Evolutionary conservation across 1,140 invertebrate species (phyloP).

Genomic region (Drosophila melanogaster): DNA sequence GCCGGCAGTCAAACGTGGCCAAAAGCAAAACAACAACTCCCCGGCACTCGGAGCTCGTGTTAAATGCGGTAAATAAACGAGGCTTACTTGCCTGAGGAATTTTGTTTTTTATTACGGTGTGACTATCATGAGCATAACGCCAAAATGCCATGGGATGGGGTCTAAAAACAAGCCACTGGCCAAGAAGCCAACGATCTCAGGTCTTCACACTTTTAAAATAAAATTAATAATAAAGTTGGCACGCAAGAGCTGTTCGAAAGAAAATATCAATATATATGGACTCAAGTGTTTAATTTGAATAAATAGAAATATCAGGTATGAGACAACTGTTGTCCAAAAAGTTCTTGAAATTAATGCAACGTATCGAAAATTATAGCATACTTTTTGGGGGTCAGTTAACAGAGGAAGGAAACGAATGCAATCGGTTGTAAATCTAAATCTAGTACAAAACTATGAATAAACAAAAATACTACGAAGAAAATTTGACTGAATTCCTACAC

Average conservation of each 20-base stretch:
- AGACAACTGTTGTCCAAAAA: not conserved
- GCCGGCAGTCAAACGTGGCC: slow-evolving; percentile 36
- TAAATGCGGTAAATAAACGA: slow-evolving; percentile 73
- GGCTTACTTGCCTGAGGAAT: slow-evolving; percentile 48
- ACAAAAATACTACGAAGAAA: too few species aligned
- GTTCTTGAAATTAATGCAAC: not conserved
- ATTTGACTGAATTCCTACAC: too few species aligned
- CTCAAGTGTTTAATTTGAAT: slow-evolving; percentile 6
- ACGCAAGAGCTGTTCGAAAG: not conserved
- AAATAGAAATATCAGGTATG: not conserved
- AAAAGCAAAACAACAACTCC: slow-evolving; percentile 18
- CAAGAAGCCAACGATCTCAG: slow-evolving; percentile 23
- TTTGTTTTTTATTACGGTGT: slow-evolving; percentile 32
- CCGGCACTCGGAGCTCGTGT: slow-evolving; percentile 55
- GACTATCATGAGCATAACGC: slow-evolving; percentile 21
- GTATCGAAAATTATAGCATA: slow-evolving; percentile 43
- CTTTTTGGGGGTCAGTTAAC: slow-evolving; percentile 50
- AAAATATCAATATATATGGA: not conserved
- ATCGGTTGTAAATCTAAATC: not conserved
- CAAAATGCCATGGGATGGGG: not conserved
- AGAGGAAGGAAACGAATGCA: not conserved
- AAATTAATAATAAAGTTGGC: not conserved
- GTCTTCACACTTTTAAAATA: not conserved
- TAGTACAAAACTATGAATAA: too few species aligned
- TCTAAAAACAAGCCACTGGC: slow-evolving; percentile 18